Base-by-base conservation (phyloP, 2,113 vertebrate species). In the Dolichotis patagonum region DNA sequence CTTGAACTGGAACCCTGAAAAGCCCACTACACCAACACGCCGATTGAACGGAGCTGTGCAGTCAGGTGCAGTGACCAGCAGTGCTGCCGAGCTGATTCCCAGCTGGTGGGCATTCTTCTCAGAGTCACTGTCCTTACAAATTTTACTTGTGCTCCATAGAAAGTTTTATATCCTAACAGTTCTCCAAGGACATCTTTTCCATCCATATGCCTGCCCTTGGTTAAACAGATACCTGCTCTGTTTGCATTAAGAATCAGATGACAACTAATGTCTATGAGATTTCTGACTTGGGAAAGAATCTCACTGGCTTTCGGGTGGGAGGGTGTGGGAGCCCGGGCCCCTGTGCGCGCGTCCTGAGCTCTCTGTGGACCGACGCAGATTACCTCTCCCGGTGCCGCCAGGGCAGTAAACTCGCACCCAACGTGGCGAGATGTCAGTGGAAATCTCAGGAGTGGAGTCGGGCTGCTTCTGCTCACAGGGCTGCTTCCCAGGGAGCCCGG, bases 181-280 rank as follows among this genome's bases (percentile, higher is more conserved):
- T 98, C 93, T 69, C 24, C 93, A 95, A 96, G 83, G 88, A 77
- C 86, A 93, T 96, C 84, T 80, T 96, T 97, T n/a, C n/a, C n/a
- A n/a, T n/a, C n/a, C n/a, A n/a, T n/a, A n/a, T n/a, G n/a, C n/a
- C n/a, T n/a, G n/a, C n/a, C n/a, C n/a, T n/a, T n/a, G n/a, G n/a
- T n/a, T n/a, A n/a, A n/a, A n/a, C n/a, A n/a, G n/a, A n/a, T n/a
- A n/a, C n/a, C n/a, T 94, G 67, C 81, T 22, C 67, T 91, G 96
- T 97, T 95, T 90, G 4, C 90, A n/a, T 84, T 94, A 93, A 81
- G 67, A 80, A 95, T 86, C 43, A 85, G 35, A 49, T 12, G 63
- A 56, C 67, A 92, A 90, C n/a, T 80, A 67, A 24, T 94, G 94
- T 95, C 83, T 91, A 69, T 85, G 49, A 13, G 88, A 86, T 93